Conservation (phyloP, 2,113 vertebrate genomes). For the Elanus axillaris region DNA sequence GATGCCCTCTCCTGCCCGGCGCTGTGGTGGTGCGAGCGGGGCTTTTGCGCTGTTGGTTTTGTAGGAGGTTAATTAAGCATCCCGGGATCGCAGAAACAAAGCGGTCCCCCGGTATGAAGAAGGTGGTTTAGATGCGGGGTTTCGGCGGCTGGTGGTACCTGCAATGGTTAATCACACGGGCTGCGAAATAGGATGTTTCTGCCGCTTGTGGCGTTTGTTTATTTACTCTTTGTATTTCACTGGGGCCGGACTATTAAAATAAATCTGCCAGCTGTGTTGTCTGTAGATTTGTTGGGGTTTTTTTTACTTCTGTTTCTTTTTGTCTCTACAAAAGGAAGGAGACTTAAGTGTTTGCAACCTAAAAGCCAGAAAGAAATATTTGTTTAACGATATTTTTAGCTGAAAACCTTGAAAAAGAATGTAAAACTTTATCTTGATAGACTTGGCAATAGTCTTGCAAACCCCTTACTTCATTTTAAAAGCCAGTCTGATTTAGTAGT, state of each 20-base stretch:
- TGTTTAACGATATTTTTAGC: neutral
- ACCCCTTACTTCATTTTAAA: neutral
- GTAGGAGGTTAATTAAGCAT: neutral
- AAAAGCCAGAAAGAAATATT: neutral
- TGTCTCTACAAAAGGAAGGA: neutral
- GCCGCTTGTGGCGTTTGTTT: neutral
- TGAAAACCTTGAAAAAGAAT: neutral
- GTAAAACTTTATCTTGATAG: neutral
- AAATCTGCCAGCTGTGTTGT: neutral
- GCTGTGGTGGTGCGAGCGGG: accelerated
- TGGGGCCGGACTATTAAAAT: neutral
- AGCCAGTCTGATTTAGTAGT: neutral
- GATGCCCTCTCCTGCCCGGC: neutral
- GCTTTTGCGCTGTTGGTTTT: neutral
- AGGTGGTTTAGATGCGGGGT: neutral
- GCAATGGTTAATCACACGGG: neutral
- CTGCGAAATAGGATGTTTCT: neutral
- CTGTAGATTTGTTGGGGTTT: neutral
- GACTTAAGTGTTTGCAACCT: neutral
- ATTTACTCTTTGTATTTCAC: neutral
- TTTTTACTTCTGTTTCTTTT: neutral
- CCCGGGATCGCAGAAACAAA: neutral
- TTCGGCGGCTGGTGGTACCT: neutral
- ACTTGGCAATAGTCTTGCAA: neutral
- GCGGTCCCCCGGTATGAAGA: neutral